These are phyloP conservation scores for Eilema caniola DNA, from an alignment of 2,888 invertebrate species.

Conservation along the genomic window DNA sequence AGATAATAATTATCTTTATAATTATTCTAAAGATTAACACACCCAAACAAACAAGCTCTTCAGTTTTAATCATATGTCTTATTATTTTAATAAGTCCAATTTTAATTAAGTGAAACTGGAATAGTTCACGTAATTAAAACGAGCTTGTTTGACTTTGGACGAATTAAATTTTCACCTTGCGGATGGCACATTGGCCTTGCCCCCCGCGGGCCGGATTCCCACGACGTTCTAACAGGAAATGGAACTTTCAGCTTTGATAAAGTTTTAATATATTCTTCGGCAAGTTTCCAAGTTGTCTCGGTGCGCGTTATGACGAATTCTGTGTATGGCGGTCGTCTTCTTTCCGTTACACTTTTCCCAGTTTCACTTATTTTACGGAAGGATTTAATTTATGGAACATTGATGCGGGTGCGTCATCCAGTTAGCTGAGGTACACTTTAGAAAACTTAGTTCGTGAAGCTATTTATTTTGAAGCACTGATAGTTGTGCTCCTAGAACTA, in stretches of 20 bases:
- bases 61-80: not conserved
- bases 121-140: conserved; percentile 43
- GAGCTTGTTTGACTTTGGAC: conserved; percentile 49
- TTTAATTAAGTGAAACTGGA: not conserved
- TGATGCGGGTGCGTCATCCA: conserved; percentile 45
- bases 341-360: conserved; percentile 58
- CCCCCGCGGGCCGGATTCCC: conserved; percentile 58
- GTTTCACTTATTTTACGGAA: conserved; percentile 55
- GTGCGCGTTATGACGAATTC: conserved; percentile 76
- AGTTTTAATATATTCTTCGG: conserved; percentile 87
- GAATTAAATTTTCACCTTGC: conserved; percentile 63
- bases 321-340: conserved; percentile 57
- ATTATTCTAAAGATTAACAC: not conserved
- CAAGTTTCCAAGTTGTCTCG: conserved; percentile 77
- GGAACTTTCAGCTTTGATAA: conserved; percentile 83
- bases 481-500: too few relatives aligned
- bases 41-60: not conserved
- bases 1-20: too few relatives aligned
- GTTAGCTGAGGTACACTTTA: conserved; percentile 48
- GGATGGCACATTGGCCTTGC: conserved; percentile 35
- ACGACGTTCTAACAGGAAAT: conserved; percentile 72
- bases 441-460: conserved; percentile 44
- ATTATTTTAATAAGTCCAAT: not conserved
- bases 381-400: conserved; percentile 63
- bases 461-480: conserved; percentile 34